phyloP scores from a whole-genome alignment of 2,888 invertebrate species.

The Lysandra bellargus region DNA sequence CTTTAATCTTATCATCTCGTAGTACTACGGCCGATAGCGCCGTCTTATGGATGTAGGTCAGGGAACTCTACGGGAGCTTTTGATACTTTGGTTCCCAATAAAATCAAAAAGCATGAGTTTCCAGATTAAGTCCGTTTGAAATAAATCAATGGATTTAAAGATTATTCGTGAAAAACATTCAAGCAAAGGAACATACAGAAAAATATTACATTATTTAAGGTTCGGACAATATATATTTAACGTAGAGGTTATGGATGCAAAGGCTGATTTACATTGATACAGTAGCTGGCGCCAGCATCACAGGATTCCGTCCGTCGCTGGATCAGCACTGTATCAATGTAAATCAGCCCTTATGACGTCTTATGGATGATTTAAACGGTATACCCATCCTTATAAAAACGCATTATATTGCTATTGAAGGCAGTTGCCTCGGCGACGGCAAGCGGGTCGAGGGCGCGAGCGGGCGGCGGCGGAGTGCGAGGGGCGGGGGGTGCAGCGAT shows the following conservation, averaged over 20 bases:
- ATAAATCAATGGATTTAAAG: neutral
- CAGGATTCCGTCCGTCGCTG: too few relatives aligned
- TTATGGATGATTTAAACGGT: too few relatives aligned
- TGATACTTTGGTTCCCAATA: neutral
- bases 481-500: slow-evolving; percentile 47
- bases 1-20: slow-evolving; percentile 26
- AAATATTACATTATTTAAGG: too few relatives aligned
- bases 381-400: neutral
- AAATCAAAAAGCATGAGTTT: neutral
- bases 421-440: slow-evolving; percentile 38
- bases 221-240: too few relatives aligned
- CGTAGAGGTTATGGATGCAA: too few relatives aligned
- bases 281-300: too few relatives aligned
- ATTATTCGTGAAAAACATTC: neutral
- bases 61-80: slow-evolving; percentile 6
- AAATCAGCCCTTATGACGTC: too few relatives aligned
- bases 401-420: neutral
- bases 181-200: too few relatives aligned
- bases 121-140: too few relatives aligned
- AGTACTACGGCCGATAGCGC: slow-evolving; percentile 3
- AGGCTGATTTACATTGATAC: too few relatives aligned
- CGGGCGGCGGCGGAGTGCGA: slow-evolving; percentile 37
- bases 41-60: slow-evolving; percentile 17
- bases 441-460: slow-evolving; percentile 56
- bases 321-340: too few relatives aligned